These are phyloP conservation scores for Rhyacichthys aspro DNA, from an alignment of 2,797 vertebrate genomes.

Conservation along the genomic window DNA sequence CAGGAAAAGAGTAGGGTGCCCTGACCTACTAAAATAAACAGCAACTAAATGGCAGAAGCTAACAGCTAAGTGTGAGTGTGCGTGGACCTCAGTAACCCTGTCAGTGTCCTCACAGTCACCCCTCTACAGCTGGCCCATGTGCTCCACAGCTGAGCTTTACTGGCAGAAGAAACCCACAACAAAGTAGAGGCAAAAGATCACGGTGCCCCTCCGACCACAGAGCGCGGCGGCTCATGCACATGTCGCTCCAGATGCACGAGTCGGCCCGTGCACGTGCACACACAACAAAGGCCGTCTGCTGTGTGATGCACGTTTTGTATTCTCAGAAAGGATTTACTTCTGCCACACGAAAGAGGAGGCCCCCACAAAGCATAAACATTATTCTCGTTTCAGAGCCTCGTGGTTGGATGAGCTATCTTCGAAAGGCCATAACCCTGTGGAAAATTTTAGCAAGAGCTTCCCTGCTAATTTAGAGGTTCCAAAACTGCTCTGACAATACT, in stretches of 20 bases:
- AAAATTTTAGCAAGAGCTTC: neutral
- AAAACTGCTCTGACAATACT: neutral
- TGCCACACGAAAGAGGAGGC: slow-evolving; percentile 22
- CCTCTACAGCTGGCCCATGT: slow-evolving; percentile 61
- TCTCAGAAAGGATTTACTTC: slow-evolving; percentile 21
- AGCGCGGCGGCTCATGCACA: slow-evolving; percentile 9
- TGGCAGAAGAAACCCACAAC: slow-evolving; percentile 63
- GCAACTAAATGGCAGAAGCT: slow-evolving; percentile 20
- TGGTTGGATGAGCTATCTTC: slow-evolving; percentile 21
- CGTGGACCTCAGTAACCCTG: slow-evolving; percentile 22
- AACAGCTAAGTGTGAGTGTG: slow-evolving; percentile 26
- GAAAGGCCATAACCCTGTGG: slow-evolving; percentile 22
- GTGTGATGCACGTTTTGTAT: slow-evolving; percentile 24
- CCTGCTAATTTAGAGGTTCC: neutral
- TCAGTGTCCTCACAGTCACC: slow-evolving; percentile 68
- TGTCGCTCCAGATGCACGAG: slow-evolving; percentile 11
- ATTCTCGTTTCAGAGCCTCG: slow-evolving; percentile 26
- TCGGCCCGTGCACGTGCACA: slow-evolving; percentile 7
- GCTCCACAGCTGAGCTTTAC: slow-evolving; percentile 71
- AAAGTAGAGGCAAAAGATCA: slow-evolving; percentile 58
- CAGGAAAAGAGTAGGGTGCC: slow-evolving; percentile 22
- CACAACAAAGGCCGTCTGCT: slow-evolving; percentile 2
- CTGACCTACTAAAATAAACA: slow-evolving; percentile 19
- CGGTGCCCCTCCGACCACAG: slow-evolving; percentile 55
- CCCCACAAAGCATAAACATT: slow-evolving; percentile 45